A percentile compares a stretch with the other conserved stretches of the same genome.
These are phyloP conservation scores for Neoniphon sammara DNA, from an alignment of 2,797 vertebrate genomes.

Conservation along the genomic window DNA sequence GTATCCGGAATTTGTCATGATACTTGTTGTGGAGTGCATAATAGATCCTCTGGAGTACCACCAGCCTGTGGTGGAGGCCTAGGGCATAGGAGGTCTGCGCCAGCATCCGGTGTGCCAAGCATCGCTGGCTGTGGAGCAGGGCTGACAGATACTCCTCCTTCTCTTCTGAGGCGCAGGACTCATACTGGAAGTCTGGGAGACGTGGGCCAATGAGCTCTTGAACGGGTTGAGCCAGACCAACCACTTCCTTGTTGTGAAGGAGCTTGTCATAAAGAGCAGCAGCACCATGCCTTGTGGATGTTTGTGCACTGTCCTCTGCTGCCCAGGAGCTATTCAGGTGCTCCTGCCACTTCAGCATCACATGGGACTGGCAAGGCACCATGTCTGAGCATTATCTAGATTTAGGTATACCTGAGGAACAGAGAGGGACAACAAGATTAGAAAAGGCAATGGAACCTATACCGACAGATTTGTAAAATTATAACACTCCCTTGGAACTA, in stretches of 20 bases:
- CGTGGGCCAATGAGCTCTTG: conserved; percentile 85
- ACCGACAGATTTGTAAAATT: conserved; percentile 17
- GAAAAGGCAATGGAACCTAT: not conserved
- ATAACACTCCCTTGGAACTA: conserved; percentile 10
- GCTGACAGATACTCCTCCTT: conserved; percentile 84
- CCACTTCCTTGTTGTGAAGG: conserved; percentile 85
- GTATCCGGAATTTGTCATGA: conserved; percentile 83
- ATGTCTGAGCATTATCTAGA: conserved; percentile 84
- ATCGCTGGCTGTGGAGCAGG: conserved; percentile 85
- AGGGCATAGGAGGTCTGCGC: conserved; percentile 84
- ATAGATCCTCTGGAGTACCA: conserved; percentile 85
- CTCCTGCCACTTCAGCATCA: conserved; percentile 89
- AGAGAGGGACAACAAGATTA: conserved; percentile 8
- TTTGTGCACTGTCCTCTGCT: conserved; percentile 81
- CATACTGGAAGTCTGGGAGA: conserved; percentile 87
- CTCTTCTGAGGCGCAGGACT: conserved; percentile 81
- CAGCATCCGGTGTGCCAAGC: conserved; percentile 83
- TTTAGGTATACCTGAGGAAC: conserved; percentile 66
- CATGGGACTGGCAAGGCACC: conserved; percentile 86
- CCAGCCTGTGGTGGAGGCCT: conserved; percentile 83
- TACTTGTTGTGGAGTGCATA: conserved; percentile 87
- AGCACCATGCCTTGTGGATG: conserved; percentile 77
- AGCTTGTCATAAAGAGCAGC: conserved; percentile 83
- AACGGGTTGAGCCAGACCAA: conserved; percentile 84
- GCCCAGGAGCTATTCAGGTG: conserved; percentile 89